phyloP scores from a whole-genome alignment of 2,113 vertebrate species.

The Myocastor coypus region DNA sequence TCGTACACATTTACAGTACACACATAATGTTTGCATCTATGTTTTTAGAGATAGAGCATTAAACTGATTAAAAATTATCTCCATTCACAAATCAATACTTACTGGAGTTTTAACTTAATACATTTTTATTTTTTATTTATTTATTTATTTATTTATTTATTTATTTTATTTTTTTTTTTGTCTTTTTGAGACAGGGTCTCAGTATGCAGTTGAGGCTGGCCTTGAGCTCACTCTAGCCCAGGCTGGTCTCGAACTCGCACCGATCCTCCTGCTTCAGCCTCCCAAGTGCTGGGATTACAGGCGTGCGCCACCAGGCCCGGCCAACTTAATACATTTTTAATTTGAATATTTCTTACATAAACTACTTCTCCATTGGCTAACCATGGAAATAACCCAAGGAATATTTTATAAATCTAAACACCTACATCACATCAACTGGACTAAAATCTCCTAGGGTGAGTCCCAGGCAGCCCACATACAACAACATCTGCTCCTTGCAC shows the following conservation, averaged over 20 bases:
- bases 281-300: no score
- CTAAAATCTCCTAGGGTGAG: background rate
- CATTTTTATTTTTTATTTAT: no score
- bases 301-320: no score
- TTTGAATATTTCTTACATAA: constrained; percentile 4
- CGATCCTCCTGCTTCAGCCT: no score
- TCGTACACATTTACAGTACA: background rate
- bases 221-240: no score
- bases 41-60: background rate
- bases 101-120: background rate
- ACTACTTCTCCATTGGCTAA: background rate
- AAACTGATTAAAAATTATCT: background rate
- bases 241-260: no score
- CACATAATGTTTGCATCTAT: background rate
- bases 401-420: background rate
- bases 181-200: no score
- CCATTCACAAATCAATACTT: background rate
- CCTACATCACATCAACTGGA: background rate
- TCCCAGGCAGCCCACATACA: background rate
- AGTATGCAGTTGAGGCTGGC: no score
- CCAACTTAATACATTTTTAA: background rate
- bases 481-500: background rate
- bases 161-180: no score
- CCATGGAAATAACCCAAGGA: background rate
- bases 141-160: no score